Conservation (phyloP, 2,113 vertebrate genomes). For the Takifugu flavidus region DNA sequence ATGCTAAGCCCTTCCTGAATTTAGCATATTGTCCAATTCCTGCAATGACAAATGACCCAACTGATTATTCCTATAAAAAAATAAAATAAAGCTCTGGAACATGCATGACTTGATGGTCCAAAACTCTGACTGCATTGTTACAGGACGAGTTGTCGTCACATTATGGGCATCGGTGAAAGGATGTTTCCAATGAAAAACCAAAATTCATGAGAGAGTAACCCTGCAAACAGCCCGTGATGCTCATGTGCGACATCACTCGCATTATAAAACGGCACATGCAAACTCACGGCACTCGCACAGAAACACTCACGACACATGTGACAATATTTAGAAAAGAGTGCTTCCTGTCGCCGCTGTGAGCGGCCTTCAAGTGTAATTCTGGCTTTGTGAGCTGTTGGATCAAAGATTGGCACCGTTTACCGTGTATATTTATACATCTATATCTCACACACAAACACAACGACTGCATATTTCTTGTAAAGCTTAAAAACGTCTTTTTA, state of each 20-base stretch:
- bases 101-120: slow-evolving; percentile 13
- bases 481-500: slow-evolving; percentile 61
- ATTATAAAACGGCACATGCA: slow-evolving; percentile 52
- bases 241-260: slow-evolving; percentile 2
- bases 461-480: slow-evolving; percentile 58
- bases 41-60: too few species aligned
- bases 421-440: slow-evolving; percentile 11
- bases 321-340: slow-evolving; percentile 36
- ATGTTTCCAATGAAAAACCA: not conserved
- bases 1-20: slow-evolving; percentile 6
- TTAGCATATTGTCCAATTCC: too few species aligned
- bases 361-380: slow-evolving; percentile 49
- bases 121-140: too few species aligned
- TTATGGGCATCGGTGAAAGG: not conserved
- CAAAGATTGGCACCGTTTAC: slow-evolving; percentile 48
- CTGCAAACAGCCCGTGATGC: slow-evolving; percentile 19
- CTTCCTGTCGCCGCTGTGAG: slow-evolving; percentile 19
- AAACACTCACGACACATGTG: slow-evolving; percentile 51
- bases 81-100: slow-evolving; percentile 6
- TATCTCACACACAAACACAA: slow-evolving; percentile 51
- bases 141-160: not conserved
- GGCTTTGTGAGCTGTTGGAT: slow-evolving; percentile 27
- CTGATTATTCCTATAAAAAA: not conserved
- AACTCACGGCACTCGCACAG: slow-evolving; percentile 34
- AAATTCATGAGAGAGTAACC: slow-evolving; percentile 4